Conservation (phyloP, 2,888 invertebrate species). For the Pandemis cinnamomeana region DNA sequence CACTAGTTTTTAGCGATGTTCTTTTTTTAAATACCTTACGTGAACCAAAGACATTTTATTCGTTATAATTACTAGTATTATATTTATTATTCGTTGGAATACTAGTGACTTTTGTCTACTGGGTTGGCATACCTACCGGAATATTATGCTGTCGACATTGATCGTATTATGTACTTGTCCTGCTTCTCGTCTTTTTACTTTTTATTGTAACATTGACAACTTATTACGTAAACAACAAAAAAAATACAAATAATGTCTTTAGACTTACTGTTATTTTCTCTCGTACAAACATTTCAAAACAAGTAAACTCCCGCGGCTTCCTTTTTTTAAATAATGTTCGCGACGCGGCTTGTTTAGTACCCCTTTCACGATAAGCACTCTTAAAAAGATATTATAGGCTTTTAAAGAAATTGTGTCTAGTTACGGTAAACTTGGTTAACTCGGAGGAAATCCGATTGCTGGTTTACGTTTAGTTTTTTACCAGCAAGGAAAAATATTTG, state of each 20-base stretch:
- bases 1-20: too few relatives aligned
- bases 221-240: too few relatives aligned
- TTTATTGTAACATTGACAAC: too few relatives aligned
- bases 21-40: too few relatives aligned
- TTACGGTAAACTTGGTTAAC: slow-evolving; percentile 45
- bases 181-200: too few relatives aligned
- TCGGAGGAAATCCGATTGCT: slow-evolving; percentile 41
- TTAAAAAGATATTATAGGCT: slow-evolving; percentile 78
- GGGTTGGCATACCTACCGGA: too few relatives aligned
- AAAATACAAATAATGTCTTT: not conserved
- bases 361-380: slow-evolving; percentile 77
- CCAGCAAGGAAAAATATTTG: not conserved
- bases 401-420: slow-evolving; percentile 75
- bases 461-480: slow-evolving; percentile 28
- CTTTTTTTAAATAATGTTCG: slow-evolving; percentile 79
- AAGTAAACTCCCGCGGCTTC: slow-evolving; percentile 73
- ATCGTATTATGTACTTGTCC: too few relatives aligned
- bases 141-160: too few relatives aligned
- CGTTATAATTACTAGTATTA: too few relatives aligned
- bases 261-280: slow-evolving; percentile 14
- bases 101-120: too few relatives aligned
- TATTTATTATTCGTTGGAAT: too few relatives aligned
- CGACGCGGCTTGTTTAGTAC: slow-evolving; percentile 74
- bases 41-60: too few relatives aligned
- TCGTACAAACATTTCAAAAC: slow-evolving; percentile 68